Percentiles rank a stretch among this genome's conserved stretches.
phyloP scores from a whole-genome alignment of 2,113 vertebrate species.

The Elgaria multicarinata region DNA sequence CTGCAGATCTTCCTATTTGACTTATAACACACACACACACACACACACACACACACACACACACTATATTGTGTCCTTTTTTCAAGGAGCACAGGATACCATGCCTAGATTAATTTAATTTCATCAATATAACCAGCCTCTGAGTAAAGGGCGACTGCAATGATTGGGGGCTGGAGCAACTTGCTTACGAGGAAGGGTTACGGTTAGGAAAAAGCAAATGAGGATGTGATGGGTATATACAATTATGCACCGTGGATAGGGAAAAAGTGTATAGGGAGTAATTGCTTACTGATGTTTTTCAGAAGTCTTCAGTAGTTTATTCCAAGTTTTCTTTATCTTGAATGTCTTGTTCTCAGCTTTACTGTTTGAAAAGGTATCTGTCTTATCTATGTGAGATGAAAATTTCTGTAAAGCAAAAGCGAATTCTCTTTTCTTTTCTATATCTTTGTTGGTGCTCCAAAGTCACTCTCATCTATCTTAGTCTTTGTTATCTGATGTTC shows the following conservation, averaged over 20 bases:
- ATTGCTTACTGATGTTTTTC: not conserved
- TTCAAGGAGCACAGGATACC: not conserved
- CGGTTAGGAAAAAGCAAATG: not conserved
- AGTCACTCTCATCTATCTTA: not conserved
- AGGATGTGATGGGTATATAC: not conserved
- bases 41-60: no score
- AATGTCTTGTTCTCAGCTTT: not conserved
- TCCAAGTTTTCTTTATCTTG: not conserved
- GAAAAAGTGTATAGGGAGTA: not conserved
- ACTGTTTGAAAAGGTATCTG: not conserved
- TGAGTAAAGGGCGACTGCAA: not conserved
- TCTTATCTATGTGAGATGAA: not conserved
- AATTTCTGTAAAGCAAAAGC: not conserved
- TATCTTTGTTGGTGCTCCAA: not conserved
- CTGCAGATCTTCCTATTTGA: not conserved
- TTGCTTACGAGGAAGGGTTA: not conserved
- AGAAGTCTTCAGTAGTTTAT: not conserved
- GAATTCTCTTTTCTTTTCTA: not conserved
- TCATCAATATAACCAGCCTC: not conserved
- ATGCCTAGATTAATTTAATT: not conserved
- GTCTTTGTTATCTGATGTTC: rapidly evolving
- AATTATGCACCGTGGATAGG: not conserved
- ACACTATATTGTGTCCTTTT: not conserved
- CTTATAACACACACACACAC: no score
- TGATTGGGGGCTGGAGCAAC: not conserved